Base-by-base conservation (phyloP, 2,797 vertebrate genomes). In the Uromys caudimaculatus region DNA sequence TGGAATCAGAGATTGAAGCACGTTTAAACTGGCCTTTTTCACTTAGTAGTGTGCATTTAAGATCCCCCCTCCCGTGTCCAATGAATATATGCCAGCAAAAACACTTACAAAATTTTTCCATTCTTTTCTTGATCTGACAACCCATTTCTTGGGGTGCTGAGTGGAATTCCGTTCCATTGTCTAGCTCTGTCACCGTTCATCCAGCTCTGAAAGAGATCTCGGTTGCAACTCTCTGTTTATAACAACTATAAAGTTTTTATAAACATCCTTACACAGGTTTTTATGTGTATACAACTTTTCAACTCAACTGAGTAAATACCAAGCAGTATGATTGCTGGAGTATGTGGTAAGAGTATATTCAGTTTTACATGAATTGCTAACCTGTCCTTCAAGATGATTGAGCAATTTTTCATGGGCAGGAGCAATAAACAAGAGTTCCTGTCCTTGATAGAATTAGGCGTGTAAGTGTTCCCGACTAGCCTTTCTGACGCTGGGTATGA, bases 91-190 rank as follows among this genome's bases (percentile, higher is more conserved):
- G 52, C 67, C 52, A 58, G 19, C 73, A 75, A 71, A 85, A 75
- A 41, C 29, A 41, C 29, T 27, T 87, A 73, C 23, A 87, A 71
- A 24, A 41, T 54, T 52, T 62, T 38, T 27, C 50, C 23, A 38
- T 86, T 54, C 23, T 94, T 93, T 93, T 64, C 47, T 62, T 83
- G 58, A 32, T 38, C 67, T 95, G 41, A 69, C 41, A 69, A 38
- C 9, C 7, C 81, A 75, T 84, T 77, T 62, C 52, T 69, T 93
- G 69, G 58, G 78, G 29, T 21, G 16, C 41, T 67, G 50, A 84
- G 13, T 78, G 78, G n/a, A 84, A 56, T 62, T 62, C n/a, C 76
- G 23, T 69, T 62, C n/a, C 76, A 29, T 69, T 79, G 4, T 58
- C 82, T 62, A 35, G 32, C 27, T 27, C 4, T 81, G 14, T 44